Evolutionary conservation across 2,888 invertebrate species (phyloP), one percentile per base, ranked within the genome.

Genomic region (Dichetophora obliterata): DNA sequence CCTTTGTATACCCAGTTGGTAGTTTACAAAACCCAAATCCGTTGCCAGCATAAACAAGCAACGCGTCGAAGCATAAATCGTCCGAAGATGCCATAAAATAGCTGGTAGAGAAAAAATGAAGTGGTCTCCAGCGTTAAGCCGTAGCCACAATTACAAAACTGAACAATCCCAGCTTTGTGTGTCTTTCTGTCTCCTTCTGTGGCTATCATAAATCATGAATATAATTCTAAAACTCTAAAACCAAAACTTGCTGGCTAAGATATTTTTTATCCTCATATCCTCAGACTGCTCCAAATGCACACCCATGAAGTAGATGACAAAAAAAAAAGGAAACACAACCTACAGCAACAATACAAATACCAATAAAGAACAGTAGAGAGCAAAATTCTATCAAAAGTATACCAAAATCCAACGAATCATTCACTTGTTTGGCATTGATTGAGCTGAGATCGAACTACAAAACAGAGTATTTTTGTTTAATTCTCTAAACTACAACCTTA

Each of bases 101-200:
- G 43, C 43, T 43, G 43, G 14, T 6, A 43, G 43, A 11, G 43
- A 2, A 43, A 11, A 2, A 43, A 31, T 31, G 11, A 27, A 14
- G 57, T 22, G 22, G 24, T 59, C 22, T 54, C 57, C 24, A 59
- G 24, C 24, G 57, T 59, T 43, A 19, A 14, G 50, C 27, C 68
- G 37, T n/a, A 61, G 74, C 74, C 65, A 74, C 74, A 73, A 73
- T 73, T 73, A 61, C 57, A 71, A 71, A 37, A 59, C 43, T 59
- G 57, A 59, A 71, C 71, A 71, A 71, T 59, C 14, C 57, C 34
- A 16, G 22, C 54, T 31, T 34, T 70, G 66, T 66, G 6, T 27
- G 27, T 52, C 37, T 48, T n/a, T n/a, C 27, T 52, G 8, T 19
- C 61, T 24, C 3, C 24, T 27, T 31, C 16, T 16, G 69, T 48